Percentiles rank a stretch among this genome's conserved stretches.
These are phyloP conservation scores for Bugulina stolonifera DNA, from an alignment of 2,888 invertebrate species.

Conservation along the genomic window DNA sequence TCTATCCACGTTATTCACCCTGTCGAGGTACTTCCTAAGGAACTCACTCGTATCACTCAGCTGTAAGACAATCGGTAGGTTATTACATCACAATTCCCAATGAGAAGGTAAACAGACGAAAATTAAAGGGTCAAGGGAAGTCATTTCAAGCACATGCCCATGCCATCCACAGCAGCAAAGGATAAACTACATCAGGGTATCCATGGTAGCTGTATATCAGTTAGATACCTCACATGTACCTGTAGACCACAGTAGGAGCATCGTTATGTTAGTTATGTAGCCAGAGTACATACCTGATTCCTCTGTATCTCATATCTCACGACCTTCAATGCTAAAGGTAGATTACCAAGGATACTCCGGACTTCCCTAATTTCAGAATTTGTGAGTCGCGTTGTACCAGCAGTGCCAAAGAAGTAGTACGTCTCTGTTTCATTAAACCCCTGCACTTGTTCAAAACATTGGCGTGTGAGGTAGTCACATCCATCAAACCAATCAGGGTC, in stretches of 20 bases:
- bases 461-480: neutral
- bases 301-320: neutral
- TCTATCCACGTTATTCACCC: neutral
- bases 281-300: neutral
- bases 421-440: neutral
- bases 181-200: too few relatives aligned
- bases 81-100: too few relatives aligned
- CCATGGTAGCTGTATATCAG: too few relatives aligned
- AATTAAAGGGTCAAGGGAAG: too few relatives aligned
- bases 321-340: neutral
- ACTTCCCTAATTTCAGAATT: neutral
- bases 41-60: neutral
- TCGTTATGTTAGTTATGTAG: too few relatives aligned
- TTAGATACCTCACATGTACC: too few relatives aligned
- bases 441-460: neutral
- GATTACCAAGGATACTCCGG: neutral
- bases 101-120: too few relatives aligned
- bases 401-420: neutral
- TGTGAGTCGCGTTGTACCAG: neutral
- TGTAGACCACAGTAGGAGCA: too few relatives aligned
- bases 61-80: neutral
- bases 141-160: too few relatives aligned
- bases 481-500: neutral
- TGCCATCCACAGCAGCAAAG: too few relatives aligned
- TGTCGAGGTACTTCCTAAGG: neutral